Base-by-base conservation (phyloP, 2,797 vertebrate genomes). In the Nannoperca obscura region DNA sequence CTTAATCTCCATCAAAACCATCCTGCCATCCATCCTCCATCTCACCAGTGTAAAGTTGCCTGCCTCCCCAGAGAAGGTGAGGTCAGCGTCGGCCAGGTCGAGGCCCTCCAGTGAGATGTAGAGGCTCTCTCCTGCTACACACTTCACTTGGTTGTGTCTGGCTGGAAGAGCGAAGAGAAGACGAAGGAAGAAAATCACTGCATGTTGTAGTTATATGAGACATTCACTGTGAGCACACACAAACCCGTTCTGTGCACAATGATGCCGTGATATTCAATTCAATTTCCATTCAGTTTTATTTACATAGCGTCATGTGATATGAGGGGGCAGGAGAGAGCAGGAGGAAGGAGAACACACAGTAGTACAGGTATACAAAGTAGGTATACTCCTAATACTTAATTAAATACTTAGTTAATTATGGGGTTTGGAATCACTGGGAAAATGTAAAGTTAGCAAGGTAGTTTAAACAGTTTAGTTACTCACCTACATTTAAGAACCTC, bases 111-210 rank as follows among this genome's bases (percentile, higher is more conserved):
- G 73, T 0, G 70, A 46, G 61, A 94, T 78, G 15, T 0, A 22
- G 1, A 95, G 87, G 30, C 24, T 88, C 53, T 91, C 88, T 27
- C 93, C 94, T 27, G 89, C 74, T 0, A 94, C 17, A 53, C 88
- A n/a, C 46, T 93, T 77, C 15, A 63, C 0, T 8, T 55, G 67
- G 20, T 73, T 40, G 13, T 0, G 55, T 61, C 62, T 89, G 34
- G 59, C 94, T 94, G 76, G 20, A 84, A 60, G 0, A 46, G 3
- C 67, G 20, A 54, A 36, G 8, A 79, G 19, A 54, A 46, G 42
- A 76, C 61, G 1, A 50, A 34, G 3, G n/a, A 32, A 47, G 12
- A 58, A 32, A 30, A 19, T 57, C 17, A 62, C 4, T 36, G 0
- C 10, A 20, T 36, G 5, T 5, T 36, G 5, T 5, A 36, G 34